Evolutionary conservation across 2,888 invertebrate genomes (phyloP).

Genomic region (Hypercompe scribonia): DNA sequence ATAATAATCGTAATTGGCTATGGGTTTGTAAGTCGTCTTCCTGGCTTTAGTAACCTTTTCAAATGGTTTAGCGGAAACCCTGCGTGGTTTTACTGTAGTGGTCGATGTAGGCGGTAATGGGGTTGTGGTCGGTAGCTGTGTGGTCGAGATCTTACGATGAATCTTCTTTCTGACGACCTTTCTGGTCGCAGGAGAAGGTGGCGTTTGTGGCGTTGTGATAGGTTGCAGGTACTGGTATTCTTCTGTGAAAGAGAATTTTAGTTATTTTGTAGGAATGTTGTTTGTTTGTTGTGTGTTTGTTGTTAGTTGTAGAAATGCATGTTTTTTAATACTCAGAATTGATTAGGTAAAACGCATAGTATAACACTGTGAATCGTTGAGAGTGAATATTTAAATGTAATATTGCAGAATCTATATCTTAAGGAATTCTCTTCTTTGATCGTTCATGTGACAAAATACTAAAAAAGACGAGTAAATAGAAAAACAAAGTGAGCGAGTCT

Average conservation of each 20-base stretch:
- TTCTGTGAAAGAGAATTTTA: conserved; percentile 56
- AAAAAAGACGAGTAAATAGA: too few relatives aligned
- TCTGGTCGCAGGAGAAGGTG: conserved; percentile 30
- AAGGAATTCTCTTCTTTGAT: background rate
- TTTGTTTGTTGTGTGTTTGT: too few relatives aligned
- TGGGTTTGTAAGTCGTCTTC: conserved; percentile 67
- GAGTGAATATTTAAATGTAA: background rate
- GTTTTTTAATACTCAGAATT: too few relatives aligned
- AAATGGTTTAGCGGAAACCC: conserved; percentile 63
- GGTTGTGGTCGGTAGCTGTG: conserved; percentile 57
- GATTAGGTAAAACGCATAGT: background rate
- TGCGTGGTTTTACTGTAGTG: conserved; percentile 40
- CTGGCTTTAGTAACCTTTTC: conserved; percentile 64
- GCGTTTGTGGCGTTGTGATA: conserved; percentile 68
- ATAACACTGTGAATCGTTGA: background rate
- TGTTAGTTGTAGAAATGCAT: too few relatives aligned
- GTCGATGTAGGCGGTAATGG: conserved; percentile 34
- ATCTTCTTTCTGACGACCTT: conserved; percentile 72
- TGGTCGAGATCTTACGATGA: conserved; percentile 73
- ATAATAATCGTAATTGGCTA: conserved; percentile 89
- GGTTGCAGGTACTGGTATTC: conserved; percentile 81
- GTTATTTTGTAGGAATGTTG: background rate
- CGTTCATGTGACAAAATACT: too few relatives aligned
- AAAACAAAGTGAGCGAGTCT: too few relatives aligned
- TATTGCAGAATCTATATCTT: background rate